Evolutionary conservation across 2,797 vertebrate species (phyloP), one percentile per base, ranked within the genome.

Genomic region (Ceryle rudis): DNA sequence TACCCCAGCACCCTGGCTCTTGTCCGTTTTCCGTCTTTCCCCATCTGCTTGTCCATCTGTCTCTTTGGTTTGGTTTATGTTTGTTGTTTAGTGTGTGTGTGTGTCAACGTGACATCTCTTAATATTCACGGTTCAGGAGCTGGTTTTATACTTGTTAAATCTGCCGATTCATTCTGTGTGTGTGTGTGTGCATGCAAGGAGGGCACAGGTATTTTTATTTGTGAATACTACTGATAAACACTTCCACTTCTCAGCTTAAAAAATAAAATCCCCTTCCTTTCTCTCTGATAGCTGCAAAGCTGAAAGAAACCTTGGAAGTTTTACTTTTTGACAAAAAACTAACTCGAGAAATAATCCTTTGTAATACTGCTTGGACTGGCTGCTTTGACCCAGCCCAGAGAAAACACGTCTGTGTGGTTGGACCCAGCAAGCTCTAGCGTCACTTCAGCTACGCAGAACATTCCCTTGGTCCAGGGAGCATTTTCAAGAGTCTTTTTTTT

Each of bases 31-130:
- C 90, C 22, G 79, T 94, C 20, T 52, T 70, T 84, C 39, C 90
- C 96, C 89, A 69, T 96, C 94, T 94, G 95, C 81, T 88, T 70
- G 80, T 82, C 92, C 65, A 60, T 91, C 80, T 82, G 86, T 97
- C 80, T 84, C 81, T 82, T 69, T 77, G 83, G 87, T 95, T 96
- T 91, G 75, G 78, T 95, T 86, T 94, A 26, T 86, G 74, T 89
- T 95, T 91, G 86, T 87, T 93, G 88, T 61, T 94, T 41, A 78
- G 35, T 92, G 70, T 86, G 31, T 92, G 31, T 92, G 23, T 81
- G 79, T 93, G 84, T 89, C 85, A 65, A 54, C 3, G 44, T 64
- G 71, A 72, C 77, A 51, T 85, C 77, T 87, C 84, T 69, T 74
- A 86, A 57, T 83, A 77, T 37, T 95, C 86, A 69, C 19, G 5